Base-by-base conservation (phyloP, 1,140 invertebrate genomes). In the Scaptomyza hsui region DNA sequence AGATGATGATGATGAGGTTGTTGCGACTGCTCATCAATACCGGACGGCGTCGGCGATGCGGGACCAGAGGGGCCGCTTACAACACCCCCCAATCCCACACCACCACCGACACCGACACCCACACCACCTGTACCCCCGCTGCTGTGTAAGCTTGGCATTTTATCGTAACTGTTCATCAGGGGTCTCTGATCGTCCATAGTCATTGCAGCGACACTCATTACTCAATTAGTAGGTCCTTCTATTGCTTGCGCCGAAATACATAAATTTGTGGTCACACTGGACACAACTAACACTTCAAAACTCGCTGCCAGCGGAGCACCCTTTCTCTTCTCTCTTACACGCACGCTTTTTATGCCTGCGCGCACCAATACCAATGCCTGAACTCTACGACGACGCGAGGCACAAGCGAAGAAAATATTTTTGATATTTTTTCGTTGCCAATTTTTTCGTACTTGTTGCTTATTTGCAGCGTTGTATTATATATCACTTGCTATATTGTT, bases 181-280 rank as follows among this genome's bases (percentile, higher is more conserved):
- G 89, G 89, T 90, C 89, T 90, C 70, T 90, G 89, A 90, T 90
- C 89, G 89, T 90, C 89, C 89, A 90, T 89, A 90, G 89, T 90
- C 89, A 90, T 90, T 90, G 89, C 89, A 90, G 89, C 89, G 89
- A 90, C 89, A 90, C 89, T 90, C 89, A 90, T 90, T 80, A 90
- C 76, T 80, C 68, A 78, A 44, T 65, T 67, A 60, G 39, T 67
- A 13, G 47, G 70, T 73, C 71, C 53, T 69, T 76, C 63, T 48
- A 64, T 73, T 69, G 26, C 69, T 55, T 57, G 37, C 59, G 64
- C 70, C 70, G 44, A 44, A 42, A 78, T 74, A 77, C 68, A 37
- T 37, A 37, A n/a, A 57, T 18, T 48, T 37, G 60, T 59, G 32
- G 32, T 44, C 39, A 72, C 59, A 73, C 59, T 63, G 63, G 52